phyloP scores from a whole-genome alignment of 2,113 vertebrate genomes.

The Amia ocellicauda region DNA sequence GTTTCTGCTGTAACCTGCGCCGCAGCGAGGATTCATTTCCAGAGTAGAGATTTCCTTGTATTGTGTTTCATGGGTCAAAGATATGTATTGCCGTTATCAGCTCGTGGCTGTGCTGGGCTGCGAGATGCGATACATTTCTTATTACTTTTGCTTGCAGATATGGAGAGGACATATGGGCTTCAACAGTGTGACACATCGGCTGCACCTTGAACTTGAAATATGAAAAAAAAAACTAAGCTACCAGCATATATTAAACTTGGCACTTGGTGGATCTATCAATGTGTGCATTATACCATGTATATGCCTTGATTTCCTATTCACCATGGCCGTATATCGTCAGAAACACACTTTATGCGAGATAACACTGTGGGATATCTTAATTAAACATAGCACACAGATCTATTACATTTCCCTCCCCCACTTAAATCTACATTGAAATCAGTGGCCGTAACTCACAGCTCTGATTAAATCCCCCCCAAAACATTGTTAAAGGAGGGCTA shows the following conservation, averaged over 20 bases:
- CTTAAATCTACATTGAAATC: no score
- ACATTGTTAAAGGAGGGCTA: background rate
- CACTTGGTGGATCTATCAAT: no score
- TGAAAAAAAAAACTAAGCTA: background rate
- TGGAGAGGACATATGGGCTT: background rate
- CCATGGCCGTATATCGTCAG: no score
- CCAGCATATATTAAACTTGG: no score
- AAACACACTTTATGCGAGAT: no score
- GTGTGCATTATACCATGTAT: no score
- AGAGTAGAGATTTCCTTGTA: slow-evolving; percentile 2
- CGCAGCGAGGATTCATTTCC: background rate
- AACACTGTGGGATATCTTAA: no score
- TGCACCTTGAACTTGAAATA: background rate
- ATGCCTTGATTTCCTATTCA: no score
- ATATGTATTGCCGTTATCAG: background rate
- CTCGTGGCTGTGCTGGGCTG: background rate
- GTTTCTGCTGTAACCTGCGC: background rate
- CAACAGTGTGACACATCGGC: background rate
- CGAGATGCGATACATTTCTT: background rate
- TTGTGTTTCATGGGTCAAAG: background rate
- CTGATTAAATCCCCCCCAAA: background rate
- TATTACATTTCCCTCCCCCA: no score
- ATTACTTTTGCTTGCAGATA: background rate
- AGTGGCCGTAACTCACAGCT: background rate
- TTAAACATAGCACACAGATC: no score